Percentiles rank a stretch among this genome's conserved stretches.
These are phyloP conservation scores for Brachypodius melanocephalos DNA, from an alignment of 2,113 vertebrate genomes.

Conservation along the genomic window DNA sequence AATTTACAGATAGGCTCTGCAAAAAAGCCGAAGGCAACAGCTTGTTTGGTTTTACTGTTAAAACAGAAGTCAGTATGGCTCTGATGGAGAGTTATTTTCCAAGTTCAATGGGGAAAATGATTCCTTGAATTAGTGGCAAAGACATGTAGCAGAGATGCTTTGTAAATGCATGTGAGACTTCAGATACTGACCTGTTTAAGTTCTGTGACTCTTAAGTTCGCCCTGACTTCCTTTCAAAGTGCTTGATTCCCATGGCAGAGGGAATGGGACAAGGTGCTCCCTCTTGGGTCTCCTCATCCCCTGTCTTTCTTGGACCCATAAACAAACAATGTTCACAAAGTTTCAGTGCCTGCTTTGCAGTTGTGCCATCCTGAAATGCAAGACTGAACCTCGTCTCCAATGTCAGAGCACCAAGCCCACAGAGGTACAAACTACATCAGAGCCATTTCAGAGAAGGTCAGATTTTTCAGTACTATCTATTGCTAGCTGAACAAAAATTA, in stretches of 20 bases:
- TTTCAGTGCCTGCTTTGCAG: background rate
- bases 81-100: background rate
- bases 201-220: background rate
- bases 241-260: background rate
- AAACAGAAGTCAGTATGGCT: background rate
- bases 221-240: background rate
- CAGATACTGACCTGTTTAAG: background rate
- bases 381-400: background rate
- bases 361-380: background rate
- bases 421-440: background rate
- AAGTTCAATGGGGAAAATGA: rapidly evolving
- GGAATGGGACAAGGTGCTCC: background rate
- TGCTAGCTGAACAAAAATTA: background rate
- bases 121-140: background rate
- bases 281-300: background rate
- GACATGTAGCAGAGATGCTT: background rate
- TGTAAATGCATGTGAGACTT: background rate
- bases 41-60: background rate
- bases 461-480: background rate
- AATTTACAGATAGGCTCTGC: background rate
- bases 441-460: background rate
- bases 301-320: background rate
- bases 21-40: background rate
- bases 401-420: background rate
- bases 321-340: background rate